Evolutionary conservation across 2,888 invertebrate species (phyloP), one percentile per base, ranked within the genome.

Genomic region (Cistogaster globosa): DNA sequence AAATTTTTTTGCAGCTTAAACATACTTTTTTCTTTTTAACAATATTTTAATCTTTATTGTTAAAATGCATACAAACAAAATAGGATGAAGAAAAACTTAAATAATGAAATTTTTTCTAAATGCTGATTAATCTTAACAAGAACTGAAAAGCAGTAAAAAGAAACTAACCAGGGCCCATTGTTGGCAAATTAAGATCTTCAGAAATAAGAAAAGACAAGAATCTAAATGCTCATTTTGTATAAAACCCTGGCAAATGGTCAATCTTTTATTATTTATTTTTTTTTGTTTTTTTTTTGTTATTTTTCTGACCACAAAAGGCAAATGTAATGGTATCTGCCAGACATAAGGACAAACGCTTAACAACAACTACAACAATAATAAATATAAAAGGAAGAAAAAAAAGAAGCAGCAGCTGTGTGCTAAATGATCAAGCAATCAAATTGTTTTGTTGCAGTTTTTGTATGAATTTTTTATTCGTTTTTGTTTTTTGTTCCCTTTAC

Each of bases 291-390:
- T 42, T 42, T 42, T 7, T 42, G 4, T 42, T 42, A 7, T 12
- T 42, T 51, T 82, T 9, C 38, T 83, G 83, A 83, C 83, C 83
- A 83, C 83, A 83, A 83, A 83, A 83, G 74, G 83, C 83, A 74
- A 83, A 65, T 32, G 55, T 55, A 63, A 74, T 57, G n/a, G 58
- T 69, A 68, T 78, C 58, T 60, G 16, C 42, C 77, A 55, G 60
- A 76, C 55, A 67, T 45, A 42, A 18, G 62, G 68, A 69, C 78
- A 79, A 26, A 63, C 68, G n/a, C 20, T 42, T 42, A 12, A 42
- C 12, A 42, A n/a, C 11, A 51, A n/a, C 9, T 4, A 53, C 20
- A 62, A 22, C 22, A 76, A 20, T 36, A 51, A 36, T 32, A 48
- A 45, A 8, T 2, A 16, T 1, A 36, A 60, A 45, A 48, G 22